phyloP scores from a whole-genome alignment of 2,113 vertebrate genomes.

The Forbesichthys agassizii region DNA sequence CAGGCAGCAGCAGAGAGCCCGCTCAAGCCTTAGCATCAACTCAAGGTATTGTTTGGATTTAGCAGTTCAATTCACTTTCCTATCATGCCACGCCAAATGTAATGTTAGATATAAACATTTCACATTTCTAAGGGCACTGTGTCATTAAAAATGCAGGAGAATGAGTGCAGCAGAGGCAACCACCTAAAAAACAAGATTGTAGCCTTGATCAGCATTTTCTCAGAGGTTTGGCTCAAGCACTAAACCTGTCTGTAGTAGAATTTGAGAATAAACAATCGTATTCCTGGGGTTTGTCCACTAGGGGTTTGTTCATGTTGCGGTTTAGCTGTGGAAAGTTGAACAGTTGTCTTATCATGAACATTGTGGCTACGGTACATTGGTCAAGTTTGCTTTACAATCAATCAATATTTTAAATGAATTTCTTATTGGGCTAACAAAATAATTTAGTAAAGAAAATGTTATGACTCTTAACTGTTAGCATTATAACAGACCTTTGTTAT shows the following conservation, averaged over 20 bases:
- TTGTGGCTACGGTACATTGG: conserved; percentile 50
- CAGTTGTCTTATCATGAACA: conserved; percentile 45
- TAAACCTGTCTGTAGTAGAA: conserved; percentile 56
- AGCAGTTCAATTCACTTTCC: conserved; percentile 27
- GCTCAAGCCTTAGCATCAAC: conserved; percentile 43
- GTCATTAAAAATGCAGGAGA: conserved; percentile 28
- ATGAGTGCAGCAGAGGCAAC: conserved; percentile 51
- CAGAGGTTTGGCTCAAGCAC: conserved; percentile 61
- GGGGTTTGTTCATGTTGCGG: conserved; percentile 29
- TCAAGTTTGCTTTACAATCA: conserved; percentile 42
- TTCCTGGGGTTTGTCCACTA: conserved; percentile 33
- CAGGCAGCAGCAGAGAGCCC: conserved; percentile 51
- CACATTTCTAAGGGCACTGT: not conserved
- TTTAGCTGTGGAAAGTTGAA: conserved; percentile 39
- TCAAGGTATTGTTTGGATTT: conserved; percentile 35
- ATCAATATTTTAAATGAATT: conserved; percentile 50
- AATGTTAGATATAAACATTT: not conserved
- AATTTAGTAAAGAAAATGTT: too few relatives aligned
- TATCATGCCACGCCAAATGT: not conserved
- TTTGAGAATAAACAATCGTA: conserved; percentile 59
- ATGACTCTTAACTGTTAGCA: too few relatives aligned
- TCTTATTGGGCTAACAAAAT: too few relatives aligned
- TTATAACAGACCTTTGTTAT: too few relatives aligned
- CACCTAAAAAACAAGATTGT: conserved; percentile 50
- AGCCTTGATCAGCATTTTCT: conserved; percentile 55